phyloP scores from a whole-genome alignment of 2,113 vertebrate genomes.

The Motacilla alba region DNA sequence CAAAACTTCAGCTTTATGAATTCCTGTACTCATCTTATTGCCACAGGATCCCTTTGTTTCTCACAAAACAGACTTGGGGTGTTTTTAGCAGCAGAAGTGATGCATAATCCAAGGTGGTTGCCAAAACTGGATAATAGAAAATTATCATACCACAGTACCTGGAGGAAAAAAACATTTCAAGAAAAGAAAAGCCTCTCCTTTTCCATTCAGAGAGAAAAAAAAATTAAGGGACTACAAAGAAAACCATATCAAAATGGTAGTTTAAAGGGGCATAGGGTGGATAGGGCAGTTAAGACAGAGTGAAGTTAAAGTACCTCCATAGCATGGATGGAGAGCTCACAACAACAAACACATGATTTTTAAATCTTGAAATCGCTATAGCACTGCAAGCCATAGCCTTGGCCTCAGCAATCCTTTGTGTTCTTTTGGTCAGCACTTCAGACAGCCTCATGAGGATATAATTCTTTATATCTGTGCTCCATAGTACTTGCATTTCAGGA shows the following conservation, averaged over 20 bases:
- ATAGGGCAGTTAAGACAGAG: neutral
- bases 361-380: neutral
- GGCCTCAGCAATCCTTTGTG: neutral
- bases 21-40: neutral
- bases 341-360: neutral
- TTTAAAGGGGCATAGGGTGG: neutral
- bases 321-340: neutral
- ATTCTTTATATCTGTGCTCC: neutral
- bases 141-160: slow-evolving; percentile 10
- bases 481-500: neutral
- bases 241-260: neutral
- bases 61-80: neutral
- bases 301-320: neutral
- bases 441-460: neutral
- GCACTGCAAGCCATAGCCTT: neutral
- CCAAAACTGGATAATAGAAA: neutral
- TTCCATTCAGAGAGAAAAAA: neutral
- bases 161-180: neutral
- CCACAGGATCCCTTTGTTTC: neutral
- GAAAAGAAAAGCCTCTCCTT: neutral
- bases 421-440: neutral
- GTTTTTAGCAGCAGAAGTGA: slow-evolving; percentile 23
- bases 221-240: neutral
- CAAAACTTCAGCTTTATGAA: neutral
- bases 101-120: neutral